Evolutionary conservation across 2,113 vertebrate genomes (phyloP).

Genomic region (Chauna torquata): DNA sequence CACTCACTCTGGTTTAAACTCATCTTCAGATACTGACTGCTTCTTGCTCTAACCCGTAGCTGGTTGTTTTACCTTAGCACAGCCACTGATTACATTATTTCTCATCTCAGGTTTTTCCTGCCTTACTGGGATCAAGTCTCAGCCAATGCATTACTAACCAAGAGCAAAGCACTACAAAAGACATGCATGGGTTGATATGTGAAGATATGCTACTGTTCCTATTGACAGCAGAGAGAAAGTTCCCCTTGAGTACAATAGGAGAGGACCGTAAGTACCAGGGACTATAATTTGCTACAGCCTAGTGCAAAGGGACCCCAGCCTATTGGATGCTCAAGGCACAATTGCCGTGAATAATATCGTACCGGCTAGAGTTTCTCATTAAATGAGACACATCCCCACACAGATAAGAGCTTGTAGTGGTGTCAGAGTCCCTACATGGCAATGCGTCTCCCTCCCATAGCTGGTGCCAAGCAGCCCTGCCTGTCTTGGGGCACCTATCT

Average conservation of each 20-base stretch:
- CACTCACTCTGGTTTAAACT: neutral
- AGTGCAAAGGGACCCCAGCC: neutral
- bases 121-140: neutral
- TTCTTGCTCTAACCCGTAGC: neutral
- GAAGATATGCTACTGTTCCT: neutral
- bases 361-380: neutral
- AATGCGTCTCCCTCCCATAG: neutral
- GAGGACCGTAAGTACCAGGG: too few relatives aligned
- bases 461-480: neutral
- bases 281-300: neutral
- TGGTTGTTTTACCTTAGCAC: neutral
- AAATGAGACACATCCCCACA: neutral
- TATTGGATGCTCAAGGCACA: neutral
- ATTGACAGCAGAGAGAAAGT: neutral
- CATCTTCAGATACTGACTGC: neutral
- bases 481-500: fast-evolving
- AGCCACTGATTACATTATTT: neutral
- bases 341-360: neutral
- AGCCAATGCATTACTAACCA: neutral
- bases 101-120: neutral
- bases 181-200: neutral
- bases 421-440: neutral
- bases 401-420: neutral
- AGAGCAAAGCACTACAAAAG: neutral
- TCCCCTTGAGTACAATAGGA: neutral